Conservation (phyloP, 1,140 invertebrate species). For the Drosophila lacteicornis region DNA sequence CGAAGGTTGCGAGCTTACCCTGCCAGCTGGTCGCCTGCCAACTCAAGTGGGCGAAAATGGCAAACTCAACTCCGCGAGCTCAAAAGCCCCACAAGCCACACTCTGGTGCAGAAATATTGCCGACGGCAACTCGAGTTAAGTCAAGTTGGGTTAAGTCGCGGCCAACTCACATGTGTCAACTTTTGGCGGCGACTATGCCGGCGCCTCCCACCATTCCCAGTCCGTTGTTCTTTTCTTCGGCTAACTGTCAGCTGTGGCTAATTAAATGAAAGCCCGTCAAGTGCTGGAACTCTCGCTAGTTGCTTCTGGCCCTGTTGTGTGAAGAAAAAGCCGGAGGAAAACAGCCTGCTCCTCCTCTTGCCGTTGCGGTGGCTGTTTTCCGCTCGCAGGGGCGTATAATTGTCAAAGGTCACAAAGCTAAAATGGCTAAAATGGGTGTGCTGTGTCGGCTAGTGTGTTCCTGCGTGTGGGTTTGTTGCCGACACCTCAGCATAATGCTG, state of each 20-base stretch:
- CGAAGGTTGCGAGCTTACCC: constrained; percentile 29
- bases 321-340: not conserved
- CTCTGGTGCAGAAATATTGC: constrained; percentile 31
- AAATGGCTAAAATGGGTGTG: constrained; percentile 12
- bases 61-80: constrained; percentile 58
- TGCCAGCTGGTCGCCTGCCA: constrained; percentile 78
- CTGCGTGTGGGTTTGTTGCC: constrained; percentile 24
- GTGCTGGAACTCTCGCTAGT: constrained; percentile 78
- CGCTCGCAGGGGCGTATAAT: constrained; percentile 66
- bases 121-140: constrained; percentile 37
- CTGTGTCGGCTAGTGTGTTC: constrained; percentile 12
- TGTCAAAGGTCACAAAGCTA: constrained; percentile 51
- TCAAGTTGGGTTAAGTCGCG: constrained; percentile 31
- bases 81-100: constrained; percentile 13
- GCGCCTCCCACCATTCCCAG: constrained; percentile 8
- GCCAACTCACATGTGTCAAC: constrained; percentile 53
- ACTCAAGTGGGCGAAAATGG: constrained; percentile 68
- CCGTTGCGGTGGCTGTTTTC: constrained; percentile 40
- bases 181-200: constrained; percentile 33
- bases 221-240: constrained; percentile 69
- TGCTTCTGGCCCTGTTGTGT: constrained; percentile 26
- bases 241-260: constrained; percentile 82
- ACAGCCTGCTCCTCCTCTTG: constrained; percentile 1
- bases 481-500: constrained; percentile 43
- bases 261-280: constrained; percentile 79